phyloP scores from a whole-genome alignment of 2,113 vertebrate species.

The Gorsachius goisagi region DNA sequence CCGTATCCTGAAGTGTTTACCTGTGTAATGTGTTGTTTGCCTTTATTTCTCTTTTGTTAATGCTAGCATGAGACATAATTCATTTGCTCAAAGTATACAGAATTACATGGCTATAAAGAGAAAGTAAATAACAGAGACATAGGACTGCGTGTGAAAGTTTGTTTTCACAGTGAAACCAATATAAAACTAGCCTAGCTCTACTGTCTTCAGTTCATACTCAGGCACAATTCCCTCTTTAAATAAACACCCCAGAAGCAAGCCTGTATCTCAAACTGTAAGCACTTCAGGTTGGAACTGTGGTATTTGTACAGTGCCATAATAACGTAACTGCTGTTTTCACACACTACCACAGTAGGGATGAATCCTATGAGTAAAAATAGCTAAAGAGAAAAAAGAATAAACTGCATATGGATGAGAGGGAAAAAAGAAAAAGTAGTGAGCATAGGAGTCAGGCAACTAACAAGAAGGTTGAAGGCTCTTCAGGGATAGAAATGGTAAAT shows the following conservation, averaged over 20 bases:
- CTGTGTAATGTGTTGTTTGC: not conserved
- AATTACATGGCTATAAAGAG: slow-evolving; percentile 22
- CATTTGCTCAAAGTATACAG: slow-evolving; percentile 34
- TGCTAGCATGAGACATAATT: slow-evolving; percentile 8
- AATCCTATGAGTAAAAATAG: slow-evolving; percentile 24
- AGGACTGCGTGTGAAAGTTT: not conserved
- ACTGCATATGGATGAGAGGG: not conserved
- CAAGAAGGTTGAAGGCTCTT: slow-evolving; percentile 29
- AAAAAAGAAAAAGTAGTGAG: not conserved
- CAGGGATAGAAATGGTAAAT: slow-evolving; percentile 41
- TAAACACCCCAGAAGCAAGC: not conserved
- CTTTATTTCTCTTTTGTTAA: slow-evolving; percentile 37
- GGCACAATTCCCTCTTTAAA: slow-evolving; percentile 32
- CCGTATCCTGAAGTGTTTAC: not conserved
- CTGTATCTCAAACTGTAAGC: not conserved
- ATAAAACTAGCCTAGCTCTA: not conserved
- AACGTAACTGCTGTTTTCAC: slow-evolving; percentile 11
- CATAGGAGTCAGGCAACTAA: not conserved
- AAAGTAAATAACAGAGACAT: slow-evolving; percentile 21
- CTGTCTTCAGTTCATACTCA: not conserved
- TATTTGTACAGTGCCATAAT: slow-evolving; percentile 38
- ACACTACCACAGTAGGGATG: not conserved
- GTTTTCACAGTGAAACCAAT: not conserved
- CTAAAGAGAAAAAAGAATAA: not conserved
- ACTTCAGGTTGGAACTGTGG: not conserved